Percentiles rank a stretch among this genome's conserved stretches.
Conservation (phyloP, 2,888 invertebrate genomes). For the Caenorhabditis sp. region DNA sequence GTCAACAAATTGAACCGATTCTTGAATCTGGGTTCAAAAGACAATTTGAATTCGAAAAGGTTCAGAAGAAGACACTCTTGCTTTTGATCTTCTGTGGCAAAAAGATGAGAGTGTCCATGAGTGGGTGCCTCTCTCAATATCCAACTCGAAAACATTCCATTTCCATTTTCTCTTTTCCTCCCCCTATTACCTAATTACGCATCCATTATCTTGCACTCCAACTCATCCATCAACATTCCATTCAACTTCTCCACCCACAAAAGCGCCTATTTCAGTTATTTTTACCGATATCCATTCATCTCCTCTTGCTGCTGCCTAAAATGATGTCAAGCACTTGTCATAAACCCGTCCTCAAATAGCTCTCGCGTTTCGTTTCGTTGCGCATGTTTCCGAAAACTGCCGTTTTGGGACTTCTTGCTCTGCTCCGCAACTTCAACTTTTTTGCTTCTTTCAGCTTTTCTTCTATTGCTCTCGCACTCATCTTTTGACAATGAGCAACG, state of each 20-base stretch:
- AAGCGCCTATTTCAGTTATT: slow-evolving; percentile 28
- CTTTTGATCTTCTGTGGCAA: background rate
- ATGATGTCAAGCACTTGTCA: slow-evolving; percentile 62
- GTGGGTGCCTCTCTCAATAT: background rate
- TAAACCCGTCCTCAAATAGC: slow-evolving; percentile 58
- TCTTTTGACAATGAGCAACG: slow-evolving; percentile 62
- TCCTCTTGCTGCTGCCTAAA: slow-evolving; percentile 27
- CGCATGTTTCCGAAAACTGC: slow-evolving; percentile 29
- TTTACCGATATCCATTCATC: slow-evolving; percentile 14
- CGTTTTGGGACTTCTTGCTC: slow-evolving; percentile 42
- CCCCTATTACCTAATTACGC: slow-evolving; percentile 21
- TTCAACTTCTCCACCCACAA: slow-evolving; percentile 9
- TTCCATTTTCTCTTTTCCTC: background rate
- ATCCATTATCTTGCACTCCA: slow-evolving; percentile 24
- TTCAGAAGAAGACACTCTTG: background rate
- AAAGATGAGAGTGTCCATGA: background rate
- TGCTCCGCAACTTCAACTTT: slow-evolving; percentile 14
- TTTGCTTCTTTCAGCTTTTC: slow-evolving; percentile 5
- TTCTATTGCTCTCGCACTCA: slow-evolving; percentile 20
- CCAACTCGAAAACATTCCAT: slow-evolving; percentile 6
- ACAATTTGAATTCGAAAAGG: too few species aligned
- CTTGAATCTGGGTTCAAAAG: too few species aligned
- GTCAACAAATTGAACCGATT: background rate
- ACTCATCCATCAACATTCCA: slow-evolving; percentile 35
- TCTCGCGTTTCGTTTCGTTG: slow-evolving; percentile 17